Percentiles rank a stretch among this genome's conserved stretches.
phyloP scores from a whole-genome alignment of 2,113 vertebrate species.

The Aegithalos caudatus region DNA sequence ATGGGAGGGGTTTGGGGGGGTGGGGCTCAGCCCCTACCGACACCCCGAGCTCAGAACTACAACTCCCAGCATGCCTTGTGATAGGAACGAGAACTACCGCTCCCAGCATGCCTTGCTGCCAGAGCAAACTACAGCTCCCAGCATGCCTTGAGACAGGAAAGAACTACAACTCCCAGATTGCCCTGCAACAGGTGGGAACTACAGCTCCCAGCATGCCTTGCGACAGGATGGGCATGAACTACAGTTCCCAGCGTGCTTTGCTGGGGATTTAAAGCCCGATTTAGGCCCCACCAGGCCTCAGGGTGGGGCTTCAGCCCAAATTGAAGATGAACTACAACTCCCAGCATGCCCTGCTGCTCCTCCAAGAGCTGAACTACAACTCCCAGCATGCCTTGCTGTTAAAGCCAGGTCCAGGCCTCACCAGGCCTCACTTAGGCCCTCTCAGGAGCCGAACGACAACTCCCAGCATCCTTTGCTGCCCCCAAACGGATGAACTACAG shows the following conservation, averaged over 20 bases:
- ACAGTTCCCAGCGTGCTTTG: not conserved
- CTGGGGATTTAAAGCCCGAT: rapidly evolving
- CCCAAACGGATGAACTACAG: not conserved
- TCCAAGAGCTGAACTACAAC: not conserved
- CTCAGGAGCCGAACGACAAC: not conserved
- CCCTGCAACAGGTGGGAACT: too few species aligned
- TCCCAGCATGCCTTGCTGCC: too few species aligned
- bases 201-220: not conserved
- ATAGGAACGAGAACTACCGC: too few species aligned
- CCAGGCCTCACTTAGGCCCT: too few species aligned
- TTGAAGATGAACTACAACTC: not conserved
- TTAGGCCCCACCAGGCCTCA: not conserved
- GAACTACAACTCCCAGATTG: too few species aligned
- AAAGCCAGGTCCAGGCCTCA: too few species aligned
- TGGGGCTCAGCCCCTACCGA: not conserved
- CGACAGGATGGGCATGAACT: not conserved
- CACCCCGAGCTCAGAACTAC: rapidly evolving
- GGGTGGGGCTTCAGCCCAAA: not conserved
- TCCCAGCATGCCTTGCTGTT: not conserved
- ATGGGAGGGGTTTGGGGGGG: not conserved
- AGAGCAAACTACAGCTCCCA: not conserved
- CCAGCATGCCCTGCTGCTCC: not conserved
- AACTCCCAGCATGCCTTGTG: too few species aligned
- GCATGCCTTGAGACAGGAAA: not conserved
- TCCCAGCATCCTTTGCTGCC: too few species aligned